Evolutionary conservation across 2,888 invertebrate genomes (phyloP), one percentile per base, ranked within the genome.

Genomic region (Drosophila kokeensis): DNA sequence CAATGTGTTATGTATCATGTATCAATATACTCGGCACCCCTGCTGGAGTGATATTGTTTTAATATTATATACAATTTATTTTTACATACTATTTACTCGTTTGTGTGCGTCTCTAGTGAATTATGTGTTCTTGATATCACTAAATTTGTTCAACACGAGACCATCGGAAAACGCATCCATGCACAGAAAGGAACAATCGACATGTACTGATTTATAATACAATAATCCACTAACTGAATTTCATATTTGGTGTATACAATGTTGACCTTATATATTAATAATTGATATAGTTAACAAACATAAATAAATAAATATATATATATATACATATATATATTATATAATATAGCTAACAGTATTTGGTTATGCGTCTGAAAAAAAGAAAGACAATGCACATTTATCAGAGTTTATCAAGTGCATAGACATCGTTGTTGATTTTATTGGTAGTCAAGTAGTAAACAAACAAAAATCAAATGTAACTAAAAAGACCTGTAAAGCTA

Each of bases 361-460:
- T 70, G 73, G 79, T 81, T 83, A 86, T 84, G 74, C 81, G 72
- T 79, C 77, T 73, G 52, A 67, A 77, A 52, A 73, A 21, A 54
- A 27, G 11, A 71, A 59, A 70, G 69, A 58, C 42, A 53, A 29
- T 40, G 80, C 80, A 79, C 69, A 82, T 69, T 79, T 81, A 81
- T 82, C 86, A 83, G 79, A 80, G 69, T 84, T 83, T 76, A 79
- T 69, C 73, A 74, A 61, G 63, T 81, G 79, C 87, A 73, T 83
- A 68, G 79, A 77, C 82, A 84, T 89, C 87, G 89, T 82, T 82
- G 83, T 89, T 89, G 74, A 87, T 80, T 83, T 84, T 73, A 87
- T 83, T 83, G 81, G 73, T 88, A 86, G 70, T 60, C 21, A 73
- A 86, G 62, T 54, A 69, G 40, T 54, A 60, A 50, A 60, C 48